Percentiles rank a stretch among this genome's conserved stretches.
These are phyloP conservation scores for Arctia plantaginis DNA, from an alignment of 2,888 invertebrate species.

Conservation along the genomic window DNA sequence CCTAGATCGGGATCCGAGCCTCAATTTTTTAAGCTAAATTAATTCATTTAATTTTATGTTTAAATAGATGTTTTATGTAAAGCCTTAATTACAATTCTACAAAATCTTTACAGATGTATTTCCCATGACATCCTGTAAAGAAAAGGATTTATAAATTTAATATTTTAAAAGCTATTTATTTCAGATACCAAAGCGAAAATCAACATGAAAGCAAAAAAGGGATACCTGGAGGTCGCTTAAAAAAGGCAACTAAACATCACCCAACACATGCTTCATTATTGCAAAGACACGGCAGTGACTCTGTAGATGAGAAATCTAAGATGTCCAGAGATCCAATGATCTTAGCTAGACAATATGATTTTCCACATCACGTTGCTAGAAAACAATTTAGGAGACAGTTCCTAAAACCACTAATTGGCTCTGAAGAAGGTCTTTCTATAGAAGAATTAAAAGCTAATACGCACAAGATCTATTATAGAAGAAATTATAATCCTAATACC, in stretches of 20 bases:
- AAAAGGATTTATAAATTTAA: not conserved
- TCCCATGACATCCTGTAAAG: not conserved
- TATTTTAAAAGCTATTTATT: not conserved
- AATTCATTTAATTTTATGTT: no score
- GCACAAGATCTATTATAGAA: not conserved
- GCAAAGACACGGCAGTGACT: not conserved
- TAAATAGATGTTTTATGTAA: no score
- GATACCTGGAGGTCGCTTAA: not conserved
- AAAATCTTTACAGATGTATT: no score
- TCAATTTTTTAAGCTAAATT: no score
- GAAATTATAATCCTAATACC: not conserved
- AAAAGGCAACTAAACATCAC: not conserved
- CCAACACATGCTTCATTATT: not conserved
- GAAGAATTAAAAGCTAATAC: not conserved
- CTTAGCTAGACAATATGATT: not conserved
- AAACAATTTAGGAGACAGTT: not conserved
- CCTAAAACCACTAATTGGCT: not conserved
- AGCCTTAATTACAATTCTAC: no score
- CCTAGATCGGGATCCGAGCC: no score
- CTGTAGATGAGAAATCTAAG: not conserved
- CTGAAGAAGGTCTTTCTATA: slow-evolving; percentile 12
- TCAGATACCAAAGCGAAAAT: not conserved
- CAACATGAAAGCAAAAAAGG: not conserved
- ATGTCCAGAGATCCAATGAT: slow-evolving; percentile 7
- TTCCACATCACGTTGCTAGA: not conserved